Evolutionary conservation across 2,797 vertebrate genomes (phyloP).

Genomic region (Anableps anableps): DNA sequence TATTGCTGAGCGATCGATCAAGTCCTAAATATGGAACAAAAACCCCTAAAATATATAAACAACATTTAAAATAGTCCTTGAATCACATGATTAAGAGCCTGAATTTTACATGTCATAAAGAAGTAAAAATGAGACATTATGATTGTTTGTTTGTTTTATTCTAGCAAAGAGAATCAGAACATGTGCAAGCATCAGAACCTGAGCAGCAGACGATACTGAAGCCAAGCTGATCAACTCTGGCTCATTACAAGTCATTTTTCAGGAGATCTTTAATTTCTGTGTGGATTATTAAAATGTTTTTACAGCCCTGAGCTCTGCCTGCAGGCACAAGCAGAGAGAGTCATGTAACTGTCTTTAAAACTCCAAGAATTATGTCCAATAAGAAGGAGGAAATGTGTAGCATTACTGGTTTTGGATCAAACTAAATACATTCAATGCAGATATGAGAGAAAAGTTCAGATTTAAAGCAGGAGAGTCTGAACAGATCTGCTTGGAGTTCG

Average conservation of each 20-base stretch:
- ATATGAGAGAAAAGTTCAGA: background rate
- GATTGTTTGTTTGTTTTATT: background rate
- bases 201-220: too few species aligned
- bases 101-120: too few species aligned
- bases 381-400: background rate
- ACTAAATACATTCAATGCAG: background rate
- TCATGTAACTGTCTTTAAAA: background rate
- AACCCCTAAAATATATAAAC: too few species aligned
- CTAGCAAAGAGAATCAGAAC: background rate
- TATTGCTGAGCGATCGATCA: too few species aligned
- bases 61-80: too few species aligned
- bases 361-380: background rate
- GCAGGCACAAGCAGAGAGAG: conserved; percentile 12
- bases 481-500: background rate
- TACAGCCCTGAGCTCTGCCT: conserved; percentile 27
- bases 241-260: background rate
- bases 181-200: background rate
- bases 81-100: too few species aligned
- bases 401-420: background rate
- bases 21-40: too few species aligned
- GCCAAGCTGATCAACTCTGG: background rate
- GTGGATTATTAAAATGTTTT: background rate
- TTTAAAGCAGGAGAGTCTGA: background rate
- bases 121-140: too few species aligned
- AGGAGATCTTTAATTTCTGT: background rate